Evolutionary conservation across 2,888 invertebrate species (phyloP).

Genomic region (Chamaedrilus cognettii): DNA sequence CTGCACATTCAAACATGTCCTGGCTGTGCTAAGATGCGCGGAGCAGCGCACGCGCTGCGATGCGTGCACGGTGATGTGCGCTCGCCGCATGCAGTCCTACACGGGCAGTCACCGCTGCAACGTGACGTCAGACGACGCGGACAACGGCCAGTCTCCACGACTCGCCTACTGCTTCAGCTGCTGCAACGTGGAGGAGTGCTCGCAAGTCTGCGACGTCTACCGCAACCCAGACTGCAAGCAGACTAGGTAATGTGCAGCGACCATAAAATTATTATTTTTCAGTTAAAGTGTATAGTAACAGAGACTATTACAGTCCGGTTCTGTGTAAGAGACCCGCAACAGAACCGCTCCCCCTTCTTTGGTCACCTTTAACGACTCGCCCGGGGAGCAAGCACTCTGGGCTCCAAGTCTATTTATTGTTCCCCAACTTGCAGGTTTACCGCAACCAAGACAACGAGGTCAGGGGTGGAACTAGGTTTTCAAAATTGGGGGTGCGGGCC

Average conservation of each 20-base stretch:
- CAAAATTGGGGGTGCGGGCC: too few relatives aligned
- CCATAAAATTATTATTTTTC: too few relatives aligned
- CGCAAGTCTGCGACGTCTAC: slow-evolving; percentile 47
- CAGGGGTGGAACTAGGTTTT: too few relatives aligned
- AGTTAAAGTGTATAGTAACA: too few relatives aligned
- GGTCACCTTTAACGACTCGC: too few relatives aligned
- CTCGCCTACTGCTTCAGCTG: slow-evolving; percentile 50
- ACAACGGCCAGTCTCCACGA: slow-evolving; percentile 54
- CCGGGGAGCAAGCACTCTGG: too few relatives aligned
- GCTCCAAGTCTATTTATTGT: too few relatives aligned
- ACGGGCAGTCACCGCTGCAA: slow-evolving; percentile 42
- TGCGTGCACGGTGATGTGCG: slow-evolving; percentile 34
- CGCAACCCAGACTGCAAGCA: slow-evolving; percentile 47
- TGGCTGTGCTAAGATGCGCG: slow-evolving; percentile 32
- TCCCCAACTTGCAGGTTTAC: too few relatives aligned
- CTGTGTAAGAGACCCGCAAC: too few relatives aligned
- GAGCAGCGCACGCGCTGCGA: slow-evolving; percentile 36
- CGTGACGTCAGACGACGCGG: slow-evolving; percentile 47
- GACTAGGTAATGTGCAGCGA: slow-evolving; percentile 43
- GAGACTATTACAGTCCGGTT: too few relatives aligned
- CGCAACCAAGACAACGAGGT: too few relatives aligned
- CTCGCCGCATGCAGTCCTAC: slow-evolving; percentile 35
- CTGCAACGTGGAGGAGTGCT: slow-evolving; percentile 49
- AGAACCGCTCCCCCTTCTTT: too few relatives aligned
- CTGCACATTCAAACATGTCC: background rate